These are phyloP conservation scores for Drosophila miranda DNA, from an alignment of 1,140 invertebrate genomes.

Conservation along the genomic window DNA sequence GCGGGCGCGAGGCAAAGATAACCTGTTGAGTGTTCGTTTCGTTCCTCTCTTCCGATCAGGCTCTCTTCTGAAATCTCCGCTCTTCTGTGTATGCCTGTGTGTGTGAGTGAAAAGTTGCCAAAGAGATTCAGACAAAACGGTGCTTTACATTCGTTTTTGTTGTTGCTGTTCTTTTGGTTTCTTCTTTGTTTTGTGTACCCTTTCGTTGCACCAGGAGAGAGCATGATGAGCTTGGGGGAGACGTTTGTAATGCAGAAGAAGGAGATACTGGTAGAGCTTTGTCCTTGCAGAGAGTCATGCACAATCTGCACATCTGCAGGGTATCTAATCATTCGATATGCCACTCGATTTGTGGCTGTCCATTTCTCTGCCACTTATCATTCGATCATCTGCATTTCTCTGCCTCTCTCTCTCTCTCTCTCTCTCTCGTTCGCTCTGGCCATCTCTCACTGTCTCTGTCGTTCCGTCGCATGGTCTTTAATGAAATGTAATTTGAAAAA, in stretches of 20 bases:
- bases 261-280: no score
- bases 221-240: no score
- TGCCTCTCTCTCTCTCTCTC: constrained; percentile 5
- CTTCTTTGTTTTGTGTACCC: neutral
- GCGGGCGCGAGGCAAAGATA: constrained; percentile 58
- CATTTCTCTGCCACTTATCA: constrained; percentile 53
- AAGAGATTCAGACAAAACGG: constrained; percentile 63
- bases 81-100: constrained; percentile 7
- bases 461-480: constrained; percentile 32
- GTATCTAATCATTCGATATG: no score
- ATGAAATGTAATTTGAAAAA: constrained; percentile 78
- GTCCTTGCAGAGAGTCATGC: no score
- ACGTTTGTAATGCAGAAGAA: no score
- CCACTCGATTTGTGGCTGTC: no score
- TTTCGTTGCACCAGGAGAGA: no score
- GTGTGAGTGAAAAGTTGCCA: constrained; percentile 51
- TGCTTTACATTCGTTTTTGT: constrained; percentile 65
- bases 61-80: no score
- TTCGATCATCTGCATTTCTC: constrained; percentile 22
- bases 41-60: constrained; percentile 7
- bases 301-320: no score
- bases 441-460: constrained; percentile 7
- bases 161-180: neutral
- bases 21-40: constrained; percentile 52
- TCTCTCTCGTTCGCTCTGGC: no score